Conservation (phyloP, 2,113 vertebrate species). For the Oxygymnocypris stewartii region DNA sequence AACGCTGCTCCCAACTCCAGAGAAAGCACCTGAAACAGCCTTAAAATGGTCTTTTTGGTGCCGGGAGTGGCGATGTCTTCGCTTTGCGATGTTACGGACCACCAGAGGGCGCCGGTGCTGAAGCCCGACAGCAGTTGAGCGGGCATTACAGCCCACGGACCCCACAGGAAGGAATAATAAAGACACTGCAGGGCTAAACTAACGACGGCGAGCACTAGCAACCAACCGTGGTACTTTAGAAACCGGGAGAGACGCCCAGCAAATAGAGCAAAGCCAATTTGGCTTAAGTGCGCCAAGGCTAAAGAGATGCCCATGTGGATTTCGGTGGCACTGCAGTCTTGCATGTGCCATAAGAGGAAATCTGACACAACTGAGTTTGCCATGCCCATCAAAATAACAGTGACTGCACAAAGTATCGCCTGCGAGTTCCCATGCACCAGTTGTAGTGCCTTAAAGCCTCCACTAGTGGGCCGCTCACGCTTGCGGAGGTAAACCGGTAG, state of each 20-base stretch:
- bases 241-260: constrained; percentile 63
- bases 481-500: constrained; percentile 76
- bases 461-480: constrained; percentile 51
- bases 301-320: constrained; percentile 81
- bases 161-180: constrained; percentile 85
- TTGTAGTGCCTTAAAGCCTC: constrained; percentile 74
- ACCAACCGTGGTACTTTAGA: constrained; percentile 62
- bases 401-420: constrained; percentile 73
- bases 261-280: constrained; percentile 71
- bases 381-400: constrained; percentile 70
- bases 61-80: constrained; percentile 76
- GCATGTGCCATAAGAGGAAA: constrained; percentile 90
- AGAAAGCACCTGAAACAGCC: constrained; percentile 72
- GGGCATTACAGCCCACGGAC: constrained; percentile 77
- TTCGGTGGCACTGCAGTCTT: constrained; percentile 78
- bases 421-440: constrained; percentile 72
- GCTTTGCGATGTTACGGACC: constrained; percentile 72
- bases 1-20: constrained; percentile 71
- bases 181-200: constrained; percentile 78
- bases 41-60: constrained; percentile 74
- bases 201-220: constrained; percentile 67
- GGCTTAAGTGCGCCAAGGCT: constrained; percentile 73
- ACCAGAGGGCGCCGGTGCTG: constrained; percentile 78
- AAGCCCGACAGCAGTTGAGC: constrained; percentile 77
- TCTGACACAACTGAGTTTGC: constrained; percentile 71